These are phyloP conservation scores for Tetragonisca angustula DNA, from an alignment of 2,888 invertebrate species.

Conservation along the genomic window DNA sequence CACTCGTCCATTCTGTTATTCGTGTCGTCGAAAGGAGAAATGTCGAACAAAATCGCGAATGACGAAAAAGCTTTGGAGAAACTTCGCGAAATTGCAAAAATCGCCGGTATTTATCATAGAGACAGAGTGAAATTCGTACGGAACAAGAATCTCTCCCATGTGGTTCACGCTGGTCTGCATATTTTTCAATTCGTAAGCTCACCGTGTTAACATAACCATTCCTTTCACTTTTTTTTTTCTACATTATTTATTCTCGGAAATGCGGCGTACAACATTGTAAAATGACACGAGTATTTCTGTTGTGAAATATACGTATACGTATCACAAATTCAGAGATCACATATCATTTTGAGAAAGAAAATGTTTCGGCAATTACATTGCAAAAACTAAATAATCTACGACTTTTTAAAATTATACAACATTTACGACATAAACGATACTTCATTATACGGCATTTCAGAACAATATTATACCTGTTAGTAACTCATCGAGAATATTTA, in stretches of 20 bases:
- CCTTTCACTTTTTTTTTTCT: background rate
- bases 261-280: fast-evolving
- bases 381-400: no score
- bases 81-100: constrained; percentile 69
- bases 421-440: no score
- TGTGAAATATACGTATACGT: no score
- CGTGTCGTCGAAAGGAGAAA: background rate
- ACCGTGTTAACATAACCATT: background rate
- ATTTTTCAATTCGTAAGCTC: constrained; percentile 77
- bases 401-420: no score
- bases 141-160: constrained; percentile 74
- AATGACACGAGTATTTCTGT: background rate
- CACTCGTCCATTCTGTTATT: background rate
- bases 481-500: no score
- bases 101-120: constrained; percentile 74
- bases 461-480: no score
- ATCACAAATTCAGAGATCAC: no score
- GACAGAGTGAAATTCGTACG: constrained; percentile 67
- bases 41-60: background rate
- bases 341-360: no score
- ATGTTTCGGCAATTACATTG: no score
- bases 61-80: constrained; percentile 65
- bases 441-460: no score
- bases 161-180: constrained; percentile 77
- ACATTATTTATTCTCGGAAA: background rate